Evolutionary conservation across 1,140 invertebrate species (phyloP).

Genomic region (Macrobrachium nipponense): DNA sequence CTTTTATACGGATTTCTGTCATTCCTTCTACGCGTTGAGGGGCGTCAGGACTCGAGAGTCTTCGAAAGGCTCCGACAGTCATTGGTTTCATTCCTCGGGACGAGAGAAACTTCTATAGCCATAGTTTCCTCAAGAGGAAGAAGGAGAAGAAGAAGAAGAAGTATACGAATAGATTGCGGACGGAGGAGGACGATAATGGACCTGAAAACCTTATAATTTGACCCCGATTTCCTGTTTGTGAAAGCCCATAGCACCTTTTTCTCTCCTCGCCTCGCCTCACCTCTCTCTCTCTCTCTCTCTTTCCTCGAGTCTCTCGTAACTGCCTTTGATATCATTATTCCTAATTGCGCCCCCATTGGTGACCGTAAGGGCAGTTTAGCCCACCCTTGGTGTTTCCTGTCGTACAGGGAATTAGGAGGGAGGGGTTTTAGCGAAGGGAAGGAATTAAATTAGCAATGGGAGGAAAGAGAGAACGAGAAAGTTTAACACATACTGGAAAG

Average conservation of each 20-base stretch:
- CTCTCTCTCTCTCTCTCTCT: background rate
- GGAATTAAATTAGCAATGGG: background rate
- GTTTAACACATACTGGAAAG: background rate
- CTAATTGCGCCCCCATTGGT: slow-evolving; percentile 3
- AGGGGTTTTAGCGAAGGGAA: background rate
- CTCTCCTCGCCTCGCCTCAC: background rate
- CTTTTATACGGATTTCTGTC: background rate
- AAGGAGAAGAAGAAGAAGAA: background rate
- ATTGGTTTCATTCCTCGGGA: no score
- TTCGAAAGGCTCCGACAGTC: no score
- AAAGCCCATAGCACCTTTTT: background rate
- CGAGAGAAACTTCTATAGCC: no score
- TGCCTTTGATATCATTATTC: slow-evolving; percentile 5
- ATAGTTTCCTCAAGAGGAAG: background rate
- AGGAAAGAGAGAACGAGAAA: background rate
- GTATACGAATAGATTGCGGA: background rate
- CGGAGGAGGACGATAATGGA: background rate
- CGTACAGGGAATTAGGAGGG: background rate
- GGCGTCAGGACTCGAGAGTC: no score
- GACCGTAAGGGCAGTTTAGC: background rate
- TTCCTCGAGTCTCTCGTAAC: background rate
- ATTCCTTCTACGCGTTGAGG: background rate
- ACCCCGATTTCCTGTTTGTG: slow-evolving; percentile 8
- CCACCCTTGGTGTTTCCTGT: slow-evolving; percentile 11
- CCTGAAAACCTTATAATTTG: background rate